phyloP scores from a whole-genome alignment of 2,888 invertebrate species.

The Macrosoma leucophasiata region DNA sequence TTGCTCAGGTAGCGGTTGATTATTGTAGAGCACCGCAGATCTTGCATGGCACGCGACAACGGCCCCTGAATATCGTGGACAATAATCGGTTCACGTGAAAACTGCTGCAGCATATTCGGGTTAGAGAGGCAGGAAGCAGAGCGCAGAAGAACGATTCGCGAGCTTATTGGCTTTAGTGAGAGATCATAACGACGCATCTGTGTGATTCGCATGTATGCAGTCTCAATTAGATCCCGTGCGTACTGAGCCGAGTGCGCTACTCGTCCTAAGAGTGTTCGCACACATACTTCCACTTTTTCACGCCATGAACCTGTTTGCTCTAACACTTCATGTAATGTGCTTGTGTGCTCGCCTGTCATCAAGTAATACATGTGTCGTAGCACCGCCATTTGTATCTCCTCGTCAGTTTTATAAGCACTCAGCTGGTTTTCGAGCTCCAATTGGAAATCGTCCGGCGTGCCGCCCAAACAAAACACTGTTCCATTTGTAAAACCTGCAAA shows the following conservation, averaged over 20 bases:
- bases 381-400: constrained; percentile 38
- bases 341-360: constrained; percentile 32
- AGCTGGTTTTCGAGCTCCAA: constrained; percentile 32
- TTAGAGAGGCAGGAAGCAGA: constrained; percentile 17
- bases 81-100: background rate
- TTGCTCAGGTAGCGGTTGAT: background rate
- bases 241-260: constrained; percentile 46
- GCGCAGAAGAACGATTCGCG: constrained; percentile 35
- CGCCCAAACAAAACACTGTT: constrained; percentile 46
- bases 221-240: constrained; percentile 34
- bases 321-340: constrained; percentile 13
- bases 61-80: background rate
- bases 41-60: background rate
- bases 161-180: constrained; percentile 26
- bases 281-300: constrained; percentile 34
- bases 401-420: constrained; percentile 28
- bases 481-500: constrained; percentile 39
- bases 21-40: background rate
- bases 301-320: constrained; percentile 30
- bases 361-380: constrained; percentile 39
- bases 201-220: constrained; percentile 32
- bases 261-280: constrained; percentile 35
- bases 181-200: constrained; percentile 22
- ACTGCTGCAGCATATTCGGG: background rate
- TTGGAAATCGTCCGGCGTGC: constrained; percentile 36